These are phyloP conservation scores for Hyperoodon ampullatus DNA, from an alignment of 2,113 vertebrate genomes.

Conservation along the genomic window DNA sequence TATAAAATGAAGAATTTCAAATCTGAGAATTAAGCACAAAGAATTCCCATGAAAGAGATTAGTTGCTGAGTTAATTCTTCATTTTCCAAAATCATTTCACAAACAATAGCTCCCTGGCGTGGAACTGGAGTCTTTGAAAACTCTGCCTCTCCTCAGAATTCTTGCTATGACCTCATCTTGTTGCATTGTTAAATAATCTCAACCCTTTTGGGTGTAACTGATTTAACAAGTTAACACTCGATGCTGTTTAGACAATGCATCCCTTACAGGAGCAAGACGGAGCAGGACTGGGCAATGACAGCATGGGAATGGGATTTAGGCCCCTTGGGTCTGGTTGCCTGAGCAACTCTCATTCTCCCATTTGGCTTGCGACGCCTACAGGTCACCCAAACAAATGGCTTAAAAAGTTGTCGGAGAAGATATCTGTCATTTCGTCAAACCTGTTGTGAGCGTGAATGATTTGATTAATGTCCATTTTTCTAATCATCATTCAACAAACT, in stretches of 20 bases:
- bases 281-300: slow-evolving; percentile 56
- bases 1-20: slow-evolving; percentile 49
- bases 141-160: slow-evolving; percentile 64
- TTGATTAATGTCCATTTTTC: slow-evolving; percentile 36
- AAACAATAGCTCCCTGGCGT: slow-evolving; percentile 75
- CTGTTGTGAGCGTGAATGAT: neutral
- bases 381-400: neutral
- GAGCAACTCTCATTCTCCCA: neutral
- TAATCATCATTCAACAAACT: neutral
- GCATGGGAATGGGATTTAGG: slow-evolving; percentile 53
- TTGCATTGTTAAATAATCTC: slow-evolving; percentile 79
- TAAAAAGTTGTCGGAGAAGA: slow-evolving; percentile 16
- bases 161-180: slow-evolving; percentile 75
- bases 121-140: slow-evolving; percentile 62
- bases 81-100: slow-evolving; percentile 65
- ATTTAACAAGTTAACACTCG: slow-evolving; percentile 78
- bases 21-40: slow-evolving; percentile 24
- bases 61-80: slow-evolving; percentile 53
- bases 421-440: neutral
- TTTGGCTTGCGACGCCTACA: neutral
- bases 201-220: slow-evolving; percentile 78
- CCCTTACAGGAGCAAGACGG: slow-evolving; percentile 68
- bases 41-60: slow-evolving; percentile 43
- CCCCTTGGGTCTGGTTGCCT: neutral
- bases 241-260: slow-evolving; percentile 56